These are phyloP conservation scores for Paramisgurnus dabryanus DNA, from an alignment of 2,113 vertebrate species.

Conservation along the genomic window DNA sequence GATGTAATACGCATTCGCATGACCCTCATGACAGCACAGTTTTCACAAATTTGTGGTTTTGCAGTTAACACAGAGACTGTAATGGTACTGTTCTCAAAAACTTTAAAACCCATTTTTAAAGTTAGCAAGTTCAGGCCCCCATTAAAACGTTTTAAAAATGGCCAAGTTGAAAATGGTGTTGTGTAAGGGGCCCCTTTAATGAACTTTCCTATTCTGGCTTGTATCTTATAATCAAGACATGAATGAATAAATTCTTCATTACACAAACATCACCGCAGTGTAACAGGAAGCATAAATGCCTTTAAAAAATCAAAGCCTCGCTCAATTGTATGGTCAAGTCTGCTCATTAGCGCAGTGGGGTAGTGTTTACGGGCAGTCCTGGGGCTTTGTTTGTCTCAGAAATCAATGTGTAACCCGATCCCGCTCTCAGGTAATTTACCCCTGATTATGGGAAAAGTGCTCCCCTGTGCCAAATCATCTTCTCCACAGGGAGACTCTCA, in stretches of 20 bases:
- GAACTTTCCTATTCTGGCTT: not conserved
- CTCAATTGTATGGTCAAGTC: not conserved
- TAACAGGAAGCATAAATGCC: not conserved
- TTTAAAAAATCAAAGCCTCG: not conserved
- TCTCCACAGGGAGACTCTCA: constrained; percentile 32
- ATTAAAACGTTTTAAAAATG: no score
- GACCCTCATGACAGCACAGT: no score
- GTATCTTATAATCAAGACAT: not conserved
- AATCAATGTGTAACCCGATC: constrained; percentile 51
- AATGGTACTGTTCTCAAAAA: no score
- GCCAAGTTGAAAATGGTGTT: no score
- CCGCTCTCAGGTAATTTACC: constrained; percentile 52
- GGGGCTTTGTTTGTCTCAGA: constrained; percentile 34
- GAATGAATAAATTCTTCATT: not conserved
- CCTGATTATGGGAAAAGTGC: constrained; percentile 55
- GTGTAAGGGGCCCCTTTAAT: no score
- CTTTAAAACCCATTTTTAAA: no score
- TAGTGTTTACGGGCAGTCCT: constrained; percentile 48
- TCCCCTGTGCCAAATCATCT: constrained; percentile 48
- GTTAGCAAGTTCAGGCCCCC: no score
- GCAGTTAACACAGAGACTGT: no score
- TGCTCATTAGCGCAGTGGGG: constrained; percentile 7
- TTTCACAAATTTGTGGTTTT: no score
- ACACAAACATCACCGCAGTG: not conserved
- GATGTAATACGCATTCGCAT: no score